Evolutionary conservation across 2,797 vertebrate genomes (phyloP).

Genomic region (Podargus strigoides): DNA sequence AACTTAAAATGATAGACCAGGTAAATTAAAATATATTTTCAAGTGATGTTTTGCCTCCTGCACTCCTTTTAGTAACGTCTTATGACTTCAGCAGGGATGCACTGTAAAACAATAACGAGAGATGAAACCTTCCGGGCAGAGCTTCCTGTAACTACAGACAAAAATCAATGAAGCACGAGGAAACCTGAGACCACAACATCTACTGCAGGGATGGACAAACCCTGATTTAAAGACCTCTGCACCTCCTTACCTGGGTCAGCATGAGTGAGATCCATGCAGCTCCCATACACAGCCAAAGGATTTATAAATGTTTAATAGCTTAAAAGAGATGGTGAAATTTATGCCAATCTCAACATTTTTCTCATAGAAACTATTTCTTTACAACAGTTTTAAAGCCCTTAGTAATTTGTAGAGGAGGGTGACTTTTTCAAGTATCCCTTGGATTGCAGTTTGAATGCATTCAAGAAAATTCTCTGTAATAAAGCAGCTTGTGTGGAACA

Average conservation of each 20-base stretch:
- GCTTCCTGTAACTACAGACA: not conserved
- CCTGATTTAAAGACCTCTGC: not conserved
- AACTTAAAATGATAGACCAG: no score
- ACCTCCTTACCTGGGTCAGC: not conserved
- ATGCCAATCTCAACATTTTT: not conserved
- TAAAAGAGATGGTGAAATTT: not conserved
- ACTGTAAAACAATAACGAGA: not conserved
- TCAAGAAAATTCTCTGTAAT: not conserved
- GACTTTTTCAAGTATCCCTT: not conserved
- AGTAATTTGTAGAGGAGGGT: not conserved
- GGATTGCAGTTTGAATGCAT: not conserved
- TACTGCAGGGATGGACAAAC: not conserved
- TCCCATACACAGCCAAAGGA: not conserved
- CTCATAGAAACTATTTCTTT: not conserved
- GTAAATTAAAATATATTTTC: not conserved
- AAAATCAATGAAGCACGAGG: not conserved
- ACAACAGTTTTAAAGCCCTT: not conserved
- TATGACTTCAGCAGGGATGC: not conserved
- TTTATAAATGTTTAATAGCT: not conserved
- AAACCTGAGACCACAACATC: not conserved
- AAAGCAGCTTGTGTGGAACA: not conserved
- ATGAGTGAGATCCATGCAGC: fast-evolving
- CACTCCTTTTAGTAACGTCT: not conserved
- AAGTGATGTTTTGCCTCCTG: not conserved
- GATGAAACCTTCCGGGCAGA: not conserved